Conservation (phyloP, 2,797 vertebrate species). For the Anguilla marmorata region DNA sequence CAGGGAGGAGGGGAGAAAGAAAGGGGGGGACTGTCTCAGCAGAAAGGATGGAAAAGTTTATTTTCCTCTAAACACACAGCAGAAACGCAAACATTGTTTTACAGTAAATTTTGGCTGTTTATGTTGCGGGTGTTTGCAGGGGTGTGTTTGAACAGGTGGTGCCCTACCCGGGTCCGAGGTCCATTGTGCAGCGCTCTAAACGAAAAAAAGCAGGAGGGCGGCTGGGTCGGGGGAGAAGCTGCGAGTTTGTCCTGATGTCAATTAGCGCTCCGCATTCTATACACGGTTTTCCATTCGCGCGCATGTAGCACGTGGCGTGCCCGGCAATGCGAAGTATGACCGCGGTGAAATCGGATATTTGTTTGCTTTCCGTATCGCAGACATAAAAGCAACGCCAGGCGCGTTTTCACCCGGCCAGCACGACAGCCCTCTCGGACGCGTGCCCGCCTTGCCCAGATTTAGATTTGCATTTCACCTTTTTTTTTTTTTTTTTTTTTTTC, state of each 20-base stretch:
- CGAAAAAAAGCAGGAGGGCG: not conserved
- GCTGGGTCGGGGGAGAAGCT: not conserved
- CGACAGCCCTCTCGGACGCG: not conserved
- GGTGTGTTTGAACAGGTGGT: constrained; percentile 10
- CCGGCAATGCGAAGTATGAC: constrained; percentile 5
- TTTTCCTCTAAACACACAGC: not conserved
- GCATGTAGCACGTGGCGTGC: constrained; percentile 28
- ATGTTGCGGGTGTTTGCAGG: not conserved
- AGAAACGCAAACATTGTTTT: not conserved
- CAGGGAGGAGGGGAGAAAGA: not conserved
- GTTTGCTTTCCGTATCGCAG: constrained; percentile 33
- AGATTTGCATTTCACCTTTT: not conserved
- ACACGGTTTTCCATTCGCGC: constrained; percentile 43
- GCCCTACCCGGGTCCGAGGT: not conserved
- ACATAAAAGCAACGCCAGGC: not conserved
- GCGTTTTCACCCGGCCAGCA: not conserved
- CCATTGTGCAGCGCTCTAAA: not conserved
- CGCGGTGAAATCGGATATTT: constrained; percentile 43
- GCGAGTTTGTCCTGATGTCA: not conserved
- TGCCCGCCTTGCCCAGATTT: constrained; percentile 1
- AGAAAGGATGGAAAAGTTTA: not conserved
- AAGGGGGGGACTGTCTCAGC: not conserved
- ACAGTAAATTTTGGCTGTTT: not conserved
- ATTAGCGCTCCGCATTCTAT: constrained; percentile 37
- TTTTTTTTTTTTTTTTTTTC: not conserved